A percentile compares a stretch with the other conserved stretches of the same genome.
Evolutionary conservation across 2,797 vertebrate genomes (phyloP).

Genomic region (Acrossocheilus fasciatus): DNA sequence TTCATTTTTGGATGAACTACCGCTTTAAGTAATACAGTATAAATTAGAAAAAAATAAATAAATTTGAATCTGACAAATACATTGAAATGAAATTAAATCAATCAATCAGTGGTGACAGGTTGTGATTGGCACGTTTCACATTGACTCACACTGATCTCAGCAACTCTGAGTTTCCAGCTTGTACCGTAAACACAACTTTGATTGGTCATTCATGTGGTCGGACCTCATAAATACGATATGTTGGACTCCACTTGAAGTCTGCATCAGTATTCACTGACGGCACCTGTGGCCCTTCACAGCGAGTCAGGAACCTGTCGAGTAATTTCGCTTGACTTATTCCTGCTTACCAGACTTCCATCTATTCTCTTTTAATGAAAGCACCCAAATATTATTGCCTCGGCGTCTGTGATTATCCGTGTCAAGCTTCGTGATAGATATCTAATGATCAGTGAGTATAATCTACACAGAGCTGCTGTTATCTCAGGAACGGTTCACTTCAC

Average conservation of each 20-base stretch:
- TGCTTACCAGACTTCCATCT: neutral
- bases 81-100: no score
- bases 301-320: neutral
- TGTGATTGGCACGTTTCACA: neutral
- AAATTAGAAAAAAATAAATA: no score
- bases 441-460: constrained; percentile 2
- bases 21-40: neutral
- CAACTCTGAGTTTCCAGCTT: neutral
- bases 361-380: neutral
- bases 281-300: neutral
- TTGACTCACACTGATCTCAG: neutral
- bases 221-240: neutral
- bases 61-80: neutral
- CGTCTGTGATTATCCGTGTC: neutral
- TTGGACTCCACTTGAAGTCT: neutral
- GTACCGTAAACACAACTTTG: neutral
- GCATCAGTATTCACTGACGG: neutral
- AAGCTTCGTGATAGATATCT: constrained; percentile 5
- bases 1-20: neutral
- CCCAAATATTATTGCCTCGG: neutral
- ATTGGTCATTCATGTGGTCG: neutral
- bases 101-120: no score
- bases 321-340: neutral
- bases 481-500: constrained; percentile 1
- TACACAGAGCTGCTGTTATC: constrained; percentile 10